Percentiles rank a stretch among this genome's conserved stretches.
phyloP scores from a whole-genome alignment of 2,113 vertebrate species.

The Zosterops hypoxanthus region DNA sequence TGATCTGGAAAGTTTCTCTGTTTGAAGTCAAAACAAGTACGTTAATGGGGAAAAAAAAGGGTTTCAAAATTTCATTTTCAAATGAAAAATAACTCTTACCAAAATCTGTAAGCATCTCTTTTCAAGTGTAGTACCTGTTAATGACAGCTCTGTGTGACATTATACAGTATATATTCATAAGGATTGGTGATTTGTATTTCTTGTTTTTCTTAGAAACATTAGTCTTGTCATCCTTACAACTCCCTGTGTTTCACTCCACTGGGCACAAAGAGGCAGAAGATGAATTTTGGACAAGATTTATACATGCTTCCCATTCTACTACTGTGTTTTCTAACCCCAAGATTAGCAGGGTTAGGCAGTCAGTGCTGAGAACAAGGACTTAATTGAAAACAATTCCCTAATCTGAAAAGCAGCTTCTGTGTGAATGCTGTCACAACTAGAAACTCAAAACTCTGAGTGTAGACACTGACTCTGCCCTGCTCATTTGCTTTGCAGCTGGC shows the following conservation, averaged over 20 bases:
- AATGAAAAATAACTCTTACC: background rate
- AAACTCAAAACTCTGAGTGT: background rate
- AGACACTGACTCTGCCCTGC: background rate
- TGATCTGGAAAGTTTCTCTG: background rate
- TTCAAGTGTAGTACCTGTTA: background rate
- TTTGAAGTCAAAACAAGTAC: background rate
- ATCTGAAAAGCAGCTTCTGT: slow-evolving; percentile 51
- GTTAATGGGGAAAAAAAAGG: background rate
- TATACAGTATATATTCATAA: background rate
- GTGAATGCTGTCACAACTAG: slow-evolving; percentile 14
- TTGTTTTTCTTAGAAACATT: background rate
- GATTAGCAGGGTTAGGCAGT: slow-evolving; percentile 1
- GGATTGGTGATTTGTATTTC: background rate
- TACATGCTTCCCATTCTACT: background rate
- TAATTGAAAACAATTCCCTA: slow-evolving; percentile 36
- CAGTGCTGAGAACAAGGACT: slow-evolving; percentile 5
- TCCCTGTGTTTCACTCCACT: background rate
- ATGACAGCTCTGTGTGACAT: background rate
- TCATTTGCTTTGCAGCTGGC: background rate
- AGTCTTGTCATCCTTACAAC: background rate
- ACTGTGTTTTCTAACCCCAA: background rate
- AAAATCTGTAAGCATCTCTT: background rate
- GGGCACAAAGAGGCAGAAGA: background rate
- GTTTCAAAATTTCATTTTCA: background rate
- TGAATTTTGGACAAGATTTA: background rate